Evolutionary conservation across 2,797 vertebrate genomes (phyloP).

Genomic region (Astyanax mexicanus): DNA sequence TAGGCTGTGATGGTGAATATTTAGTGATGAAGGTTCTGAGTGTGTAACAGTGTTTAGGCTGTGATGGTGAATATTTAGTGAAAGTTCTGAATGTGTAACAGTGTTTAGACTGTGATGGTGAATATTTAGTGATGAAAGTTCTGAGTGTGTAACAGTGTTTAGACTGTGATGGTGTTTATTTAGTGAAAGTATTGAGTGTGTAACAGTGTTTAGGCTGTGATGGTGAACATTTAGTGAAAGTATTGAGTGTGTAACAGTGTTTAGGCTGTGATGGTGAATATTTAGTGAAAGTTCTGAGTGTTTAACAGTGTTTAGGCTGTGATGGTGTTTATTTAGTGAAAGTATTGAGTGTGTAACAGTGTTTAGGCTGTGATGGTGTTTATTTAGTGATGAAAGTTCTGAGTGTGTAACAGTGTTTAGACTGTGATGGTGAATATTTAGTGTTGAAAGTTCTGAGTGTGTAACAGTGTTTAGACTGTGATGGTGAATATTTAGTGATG

Average conservation of each 20-base stretch:
- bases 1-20: too few species aligned
- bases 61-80: too few species aligned
- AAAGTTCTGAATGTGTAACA: neutral
- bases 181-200: neutral
- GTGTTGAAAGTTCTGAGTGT: neutral
- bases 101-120: neutral
- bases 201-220: neutral
- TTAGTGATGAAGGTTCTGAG: neutral
- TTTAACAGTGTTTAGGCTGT: too few species aligned
- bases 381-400: too few species aligned
- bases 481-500: neutral
- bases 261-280: too few species aligned
- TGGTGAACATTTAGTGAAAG: neutral
- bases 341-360: neutral
- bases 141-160: too few species aligned
- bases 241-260: neutral
- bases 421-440: neutral
- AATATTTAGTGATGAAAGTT: neutral
- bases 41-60: neutral
- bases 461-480: neutral
- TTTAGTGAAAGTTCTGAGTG: neutral
- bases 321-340: neutral
- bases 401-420: too few species aligned
- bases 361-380: too few species aligned
- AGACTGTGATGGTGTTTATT: neutral